Evolutionary conservation across 2,888 invertebrate genomes (phyloP), one percentile per base, ranked within the genome.

Genomic region (Pachliopta kotzebuea): DNA sequence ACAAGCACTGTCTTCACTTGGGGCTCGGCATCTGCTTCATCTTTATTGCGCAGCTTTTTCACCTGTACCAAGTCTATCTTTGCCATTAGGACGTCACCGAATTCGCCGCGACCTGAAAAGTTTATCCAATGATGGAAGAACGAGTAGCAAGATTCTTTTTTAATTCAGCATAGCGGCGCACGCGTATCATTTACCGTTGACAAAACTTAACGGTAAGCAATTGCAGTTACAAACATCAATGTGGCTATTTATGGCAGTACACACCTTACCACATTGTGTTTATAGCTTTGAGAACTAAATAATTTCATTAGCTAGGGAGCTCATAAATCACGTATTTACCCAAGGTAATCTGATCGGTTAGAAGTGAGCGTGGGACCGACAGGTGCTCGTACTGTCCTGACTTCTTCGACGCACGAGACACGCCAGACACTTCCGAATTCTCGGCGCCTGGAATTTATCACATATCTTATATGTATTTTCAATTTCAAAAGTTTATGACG

Each of bases 41-140:
- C 81, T 73, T 92, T 83, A 55, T 74, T 79, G 4, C 79, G 94
- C 76, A 84, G 68, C 24, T 80, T 81, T 72, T 75, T 81, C 57
- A 90, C 75, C 69, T 86, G 84, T 4, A 67, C 69, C 72, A 90
- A 77, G 69, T 91, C 90, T n/a, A 91, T 80, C 68, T 93, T 97
- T 57, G 96, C 97, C 50, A 98, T 90, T 75, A 96, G 95, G 0
- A 98, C 96, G 74, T 98, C 98, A 0, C 98, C 98, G 77, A 97
- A 98, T 74, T 97, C 96, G 0, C 98, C 98, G 26, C 97, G 95
- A 21, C 98, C 96, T 95, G 57, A 9, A 53, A 63, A 37, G 14
- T 17, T 37, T 37, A 14, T 2, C 14, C 37, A 37, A 37, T 37
- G 37, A 37, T 3, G 14, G 14, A n/a, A n/a, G n/a, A n/a, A n/a